Base-by-base conservation (phyloP, 2,113 vertebrate genomes). In the Trematocara unimaculatum region DNA sequence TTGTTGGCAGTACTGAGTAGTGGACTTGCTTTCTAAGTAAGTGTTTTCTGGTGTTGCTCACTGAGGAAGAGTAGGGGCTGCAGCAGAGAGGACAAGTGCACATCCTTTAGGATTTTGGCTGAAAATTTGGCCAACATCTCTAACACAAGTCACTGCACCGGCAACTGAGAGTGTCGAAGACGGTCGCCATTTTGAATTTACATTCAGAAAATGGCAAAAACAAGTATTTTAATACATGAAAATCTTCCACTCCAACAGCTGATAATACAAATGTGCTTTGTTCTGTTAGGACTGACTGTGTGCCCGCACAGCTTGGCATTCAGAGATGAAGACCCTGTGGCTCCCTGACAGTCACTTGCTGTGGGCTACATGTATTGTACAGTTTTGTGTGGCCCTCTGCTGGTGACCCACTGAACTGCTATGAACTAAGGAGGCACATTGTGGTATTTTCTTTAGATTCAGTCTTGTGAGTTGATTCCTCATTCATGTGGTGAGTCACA, bases 351-450 rank as follows among this genome's bases (percentile, higher is more conserved):
- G 45, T 49, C 45, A 8, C 31, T 38, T 74, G 55, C 72, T 62
- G 26, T 10, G 31, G n/a, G 23, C 45, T 18, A 1, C 14, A 7
- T 60, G 47, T 7, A 23, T n/a, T 60, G 20, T 8, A 17, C 8
- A 2, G 85, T 5, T 82, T 13, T 70, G 12, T 42, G 53, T 29
- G 15, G 51, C 88, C 92, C 87, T 60, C 92, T 94, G 77, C 88
- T 91, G 93, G 91, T 78, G 86, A 87, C 81, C 56, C 26, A 4
- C 20, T 78, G 78, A 85, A 88, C 42, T 85, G 67, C 84, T 12
- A 13, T 11, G 15, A 18, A 9, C 4, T 12, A 20, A 79, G 0
- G 13, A 70, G 13, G 15, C 8, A 12, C 13, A 40, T 15, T 12
- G 42, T 74, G 45, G 23, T 14, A 15, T 53, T 70, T 84, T 31